Conservation (phyloP, 1,140 invertebrate genomes). For the Lepidurus arcticus region DNA sequence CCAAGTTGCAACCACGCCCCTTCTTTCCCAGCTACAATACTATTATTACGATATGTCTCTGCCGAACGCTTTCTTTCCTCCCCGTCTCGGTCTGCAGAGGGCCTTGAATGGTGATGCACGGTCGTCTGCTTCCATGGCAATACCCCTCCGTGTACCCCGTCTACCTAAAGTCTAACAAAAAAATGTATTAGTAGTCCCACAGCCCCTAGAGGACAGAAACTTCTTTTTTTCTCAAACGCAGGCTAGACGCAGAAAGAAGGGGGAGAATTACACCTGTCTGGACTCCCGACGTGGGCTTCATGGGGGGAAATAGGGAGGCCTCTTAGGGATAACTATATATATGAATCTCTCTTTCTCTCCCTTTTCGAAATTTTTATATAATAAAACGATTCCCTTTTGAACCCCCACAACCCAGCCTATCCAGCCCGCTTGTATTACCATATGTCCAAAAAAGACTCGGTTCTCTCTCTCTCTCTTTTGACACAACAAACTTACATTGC, state of each 20-base stretch:
- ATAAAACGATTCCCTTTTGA: neutral
- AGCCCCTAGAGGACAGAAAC: neutral
- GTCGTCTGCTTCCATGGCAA: conserved; percentile 8
- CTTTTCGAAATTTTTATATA: conserved; percentile 6
- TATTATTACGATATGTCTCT: conserved; percentile 20
- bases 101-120: conserved; percentile 18
- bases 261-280: conserved; percentile 8
- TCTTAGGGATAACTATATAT: neutral
- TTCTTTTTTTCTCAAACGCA: neutral
- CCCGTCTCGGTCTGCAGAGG: neutral
- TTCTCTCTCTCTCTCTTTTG: neutral
- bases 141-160: neutral
- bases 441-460: neutral
- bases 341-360: neutral
- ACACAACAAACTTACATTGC: neutral
- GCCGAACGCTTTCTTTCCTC: neutral
- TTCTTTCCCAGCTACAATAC: neutral
- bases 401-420: neutral
- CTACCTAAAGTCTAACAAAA: conserved; percentile 3
- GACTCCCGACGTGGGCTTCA: conserved; percentile 4
- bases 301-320: neutral
- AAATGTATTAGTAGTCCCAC: neutral
- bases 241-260: neutral
- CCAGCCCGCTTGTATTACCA: neutral
- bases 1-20: conserved; percentile 4